Percentiles rank a stretch among this genome's conserved stretches.
These are phyloP conservation scores for Drosophila percnosoma DNA, from an alignment of 2,888 invertebrate genomes.

Conservation along the genomic window DNA sequence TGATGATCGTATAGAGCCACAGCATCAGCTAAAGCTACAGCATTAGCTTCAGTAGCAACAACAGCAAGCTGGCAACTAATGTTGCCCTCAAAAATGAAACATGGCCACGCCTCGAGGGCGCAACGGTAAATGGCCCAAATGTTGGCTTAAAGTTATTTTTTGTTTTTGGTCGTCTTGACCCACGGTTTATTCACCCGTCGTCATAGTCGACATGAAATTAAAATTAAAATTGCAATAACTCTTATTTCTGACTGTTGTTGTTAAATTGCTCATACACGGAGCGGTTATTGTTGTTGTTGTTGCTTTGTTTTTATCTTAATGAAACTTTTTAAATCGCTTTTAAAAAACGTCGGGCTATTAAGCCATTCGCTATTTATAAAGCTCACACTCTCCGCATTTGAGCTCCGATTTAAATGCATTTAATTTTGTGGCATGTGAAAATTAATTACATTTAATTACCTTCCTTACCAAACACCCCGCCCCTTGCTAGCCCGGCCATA, in stretches of 20 bases:
- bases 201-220: constrained; percentile 60
- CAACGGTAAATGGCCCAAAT: constrained; percentile 76
- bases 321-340: constrained; percentile 78
- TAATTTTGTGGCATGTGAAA: constrained; percentile 75
- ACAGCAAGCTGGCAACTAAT: constrained; percentile 4
- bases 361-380: constrained; percentile 68
- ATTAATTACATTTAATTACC: constrained; percentile 81
- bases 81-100: constrained; percentile 77
- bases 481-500: constrained; percentile 19
- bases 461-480: constrained; percentile 15
- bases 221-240: constrained; percentile 79
- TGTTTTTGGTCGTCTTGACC: constrained; percentile 42
- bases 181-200: constrained; percentile 78
- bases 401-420: constrained; percentile 76
- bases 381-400: constrained; percentile 70
- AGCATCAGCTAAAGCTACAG: constrained; percentile 2
- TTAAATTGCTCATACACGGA: constrained; percentile 35
- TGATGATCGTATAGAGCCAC: constrained; percentile 18
- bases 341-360: constrained; percentile 68
- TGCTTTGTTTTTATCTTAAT: constrained; percentile 72
- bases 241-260: constrained; percentile 29
- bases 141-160: constrained; percentile 26
- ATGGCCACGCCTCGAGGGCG: constrained; percentile 77
- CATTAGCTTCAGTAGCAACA: constrained; percentile 50
- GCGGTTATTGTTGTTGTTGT: constrained; percentile 21